Conservation (phyloP, 2,888 invertebrate genomes). For the Lepidonotus clava region DNA sequence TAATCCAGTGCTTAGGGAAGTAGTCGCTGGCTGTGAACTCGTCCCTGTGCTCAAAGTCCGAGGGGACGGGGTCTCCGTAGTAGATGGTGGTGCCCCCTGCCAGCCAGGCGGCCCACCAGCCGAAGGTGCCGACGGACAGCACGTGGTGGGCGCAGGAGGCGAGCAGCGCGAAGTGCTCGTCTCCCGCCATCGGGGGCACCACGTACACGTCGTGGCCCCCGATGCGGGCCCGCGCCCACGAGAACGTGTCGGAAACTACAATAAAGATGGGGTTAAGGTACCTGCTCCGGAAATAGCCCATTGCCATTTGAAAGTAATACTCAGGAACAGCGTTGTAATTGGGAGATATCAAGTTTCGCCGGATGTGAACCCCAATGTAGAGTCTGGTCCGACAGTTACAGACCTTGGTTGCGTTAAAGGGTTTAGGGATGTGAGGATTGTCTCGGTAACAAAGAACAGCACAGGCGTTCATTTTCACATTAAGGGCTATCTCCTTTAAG, state of each 20-base stretch:
- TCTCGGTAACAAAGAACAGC: not conserved
- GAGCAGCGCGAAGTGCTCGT: constrained; percentile 18
- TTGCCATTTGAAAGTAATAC: not conserved
- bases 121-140: not conserved
- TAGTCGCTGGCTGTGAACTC: not conserved
- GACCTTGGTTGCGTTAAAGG: not conserved
- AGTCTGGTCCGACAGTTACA: not conserved
- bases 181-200: not conserved
- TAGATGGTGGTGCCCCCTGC: constrained; percentile 19
- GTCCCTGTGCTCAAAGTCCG: not conserved
- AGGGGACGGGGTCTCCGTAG: not conserved
- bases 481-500: not conserved
- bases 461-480: not conserved
- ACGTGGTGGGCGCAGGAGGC: constrained; percentile 3
- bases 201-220: not conserved
- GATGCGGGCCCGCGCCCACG: not conserved
- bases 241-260: not conserved
- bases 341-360: not conserved
- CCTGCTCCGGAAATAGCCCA: constrained; percentile 2
- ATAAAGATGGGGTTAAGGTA: not conserved
- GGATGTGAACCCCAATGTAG: constrained; percentile 14
- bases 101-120: constrained; percentile 32
- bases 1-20: not conserved
- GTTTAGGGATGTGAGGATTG: too few relatives aligned
- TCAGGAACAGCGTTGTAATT: not conserved